A percentile compares a stretch with the other conserved stretches of the same genome.
Evolutionary conservation across 2,113 vertebrate genomes (phyloP).

Genomic region (Cavia aperea): DNA sequence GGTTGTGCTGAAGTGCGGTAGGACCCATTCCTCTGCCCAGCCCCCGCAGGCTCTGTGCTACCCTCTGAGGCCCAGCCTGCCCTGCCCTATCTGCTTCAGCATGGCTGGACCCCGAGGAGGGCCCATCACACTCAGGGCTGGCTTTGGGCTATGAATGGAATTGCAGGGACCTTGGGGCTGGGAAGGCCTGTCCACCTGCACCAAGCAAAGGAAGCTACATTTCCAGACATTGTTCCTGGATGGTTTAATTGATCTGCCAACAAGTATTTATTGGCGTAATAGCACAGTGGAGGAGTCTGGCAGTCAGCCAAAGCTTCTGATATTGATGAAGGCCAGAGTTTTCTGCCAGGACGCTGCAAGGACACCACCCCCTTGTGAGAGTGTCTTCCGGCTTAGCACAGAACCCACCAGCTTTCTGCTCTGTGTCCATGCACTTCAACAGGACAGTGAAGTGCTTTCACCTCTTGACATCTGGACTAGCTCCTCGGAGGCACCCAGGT

Average conservation of each 20-base stretch:
- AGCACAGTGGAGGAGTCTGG: slow-evolving; percentile 35
- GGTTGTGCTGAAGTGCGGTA: neutral
- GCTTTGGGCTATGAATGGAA: neutral
- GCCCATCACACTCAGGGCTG: neutral
- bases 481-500: neutral
- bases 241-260: slow-evolving; percentile 68
- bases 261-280: slow-evolving; percentile 50
- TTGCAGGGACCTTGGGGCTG: neutral
- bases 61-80: neutral
- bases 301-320: neutral
- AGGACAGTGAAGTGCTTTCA: neutral
- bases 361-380: slow-evolving; percentile 25
- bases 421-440: fast-evolving
- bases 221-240: slow-evolving; percentile 60
- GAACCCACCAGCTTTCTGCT: neutral
- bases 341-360: slow-evolving; percentile 27
- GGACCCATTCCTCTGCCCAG: neutral
- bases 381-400: neutral
- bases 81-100: neutral
- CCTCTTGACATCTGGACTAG: neutral
- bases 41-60: neutral
- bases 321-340: slow-evolving; percentile 49
- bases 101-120: neutral
- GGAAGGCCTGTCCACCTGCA: neutral
- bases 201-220: neutral